Evolutionary conservation across 2,888 invertebrate genomes (phyloP), one percentile per base, ranked within the genome.

Genomic region (Cyclophora punctaria): DNA sequence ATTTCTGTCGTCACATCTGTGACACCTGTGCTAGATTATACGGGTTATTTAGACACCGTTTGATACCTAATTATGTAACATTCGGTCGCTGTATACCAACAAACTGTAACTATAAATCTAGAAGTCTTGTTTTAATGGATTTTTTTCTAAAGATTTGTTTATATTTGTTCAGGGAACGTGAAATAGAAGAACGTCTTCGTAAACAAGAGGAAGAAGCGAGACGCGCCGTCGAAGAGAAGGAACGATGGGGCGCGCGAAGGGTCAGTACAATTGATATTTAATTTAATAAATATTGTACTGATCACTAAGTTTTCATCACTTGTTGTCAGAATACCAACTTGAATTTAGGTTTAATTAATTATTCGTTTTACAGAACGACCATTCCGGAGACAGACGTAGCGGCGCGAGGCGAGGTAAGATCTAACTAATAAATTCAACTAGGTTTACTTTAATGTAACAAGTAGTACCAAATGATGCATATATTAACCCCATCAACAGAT

Each of bases 171-270:
- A 89, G 89, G 64, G 97, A 98, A 71, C 90, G 95, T 49, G 95
- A 97, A 86, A 98, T 98, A 59, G 98, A 98, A 74, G 95, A 96
- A 73, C 92, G 96, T 61, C 85, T 97, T 47, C 92, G 92, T 37
- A 93, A 92, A 67, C 90, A 91, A 61, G 84, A 84, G 55, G 90
- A 89, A 50, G 87, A 86, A 62, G 71, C 83, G 2, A 73, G 86
- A 43, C 80, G 82, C 47, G 76, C 61, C 2, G 62, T 63, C 7
- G 86, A 87, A 2, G 88, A 87, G 2, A 86, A 86, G 50, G 86
- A 87, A 44, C 83, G 85, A 55, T 88, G 88, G 88, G 81, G 79
- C 45, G 46, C 57, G 35, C 54, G 59, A 56, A 55, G 60, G 51
- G 60, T 61, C 3, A 56, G 58, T 56, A 49, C 3, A 20, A 20